Conservation (phyloP, 2,888 invertebrate species). For the Nebria brevicollis region DNA sequence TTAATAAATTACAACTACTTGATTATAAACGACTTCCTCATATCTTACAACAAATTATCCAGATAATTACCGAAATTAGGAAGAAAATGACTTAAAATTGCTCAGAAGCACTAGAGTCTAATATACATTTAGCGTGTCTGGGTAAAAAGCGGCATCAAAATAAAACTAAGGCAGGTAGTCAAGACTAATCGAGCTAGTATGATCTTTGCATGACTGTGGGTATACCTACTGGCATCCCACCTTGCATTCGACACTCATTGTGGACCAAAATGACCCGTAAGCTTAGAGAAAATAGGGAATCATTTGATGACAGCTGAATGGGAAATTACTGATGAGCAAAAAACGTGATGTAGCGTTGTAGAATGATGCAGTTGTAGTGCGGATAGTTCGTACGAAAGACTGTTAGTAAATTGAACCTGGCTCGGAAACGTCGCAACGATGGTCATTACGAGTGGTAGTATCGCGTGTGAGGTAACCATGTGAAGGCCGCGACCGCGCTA, state of each 20-base stretch:
- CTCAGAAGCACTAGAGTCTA: background rate
- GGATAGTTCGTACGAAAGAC: background rate
- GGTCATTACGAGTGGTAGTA: conserved; percentile 6
- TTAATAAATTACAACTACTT: conserved; percentile 12
- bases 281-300: background rate
- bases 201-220: conserved; percentile 26
- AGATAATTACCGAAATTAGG: conserved; percentile 13
- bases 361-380: background rate
- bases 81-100: conserved; percentile 22
- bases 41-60: background rate
- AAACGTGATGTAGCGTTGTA: background rate
- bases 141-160: background rate
- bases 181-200: conserved; percentile 23
- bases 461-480: conserved; percentile 12
- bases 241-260: conserved; percentile 21
- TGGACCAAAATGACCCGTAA: conserved; percentile 2
- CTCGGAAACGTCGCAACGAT: background rate
- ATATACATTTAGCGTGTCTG: conserved; percentile 3
- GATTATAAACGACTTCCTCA: conserved; percentile 29
- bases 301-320: conserved; percentile 8
- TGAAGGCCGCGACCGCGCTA: conserved; percentile 29
- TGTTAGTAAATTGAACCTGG: background rate
- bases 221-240: conserved; percentile 40
- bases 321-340: conserved; percentile 1
- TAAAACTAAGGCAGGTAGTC: conserved; percentile 18